Percentiles rank a stretch among this genome's conserved stretches.
These are phyloP conservation scores for Lithophane semibrunnea DNA, from an alignment of 2,888 invertebrate genomes.

Conservation along the genomic window DNA sequence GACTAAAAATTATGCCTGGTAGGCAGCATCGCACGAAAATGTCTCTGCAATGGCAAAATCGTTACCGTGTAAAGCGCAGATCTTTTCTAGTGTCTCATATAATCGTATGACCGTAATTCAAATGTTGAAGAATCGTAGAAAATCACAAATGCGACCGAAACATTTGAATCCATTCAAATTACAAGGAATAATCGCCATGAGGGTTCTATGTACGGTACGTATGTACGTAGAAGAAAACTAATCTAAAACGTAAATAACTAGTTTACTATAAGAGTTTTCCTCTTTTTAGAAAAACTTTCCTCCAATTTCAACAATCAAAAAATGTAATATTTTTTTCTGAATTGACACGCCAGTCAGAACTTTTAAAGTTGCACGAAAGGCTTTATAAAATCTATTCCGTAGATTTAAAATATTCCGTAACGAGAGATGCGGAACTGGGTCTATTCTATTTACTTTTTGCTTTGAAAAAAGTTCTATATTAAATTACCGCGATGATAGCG, in stretches of 20 bases:
- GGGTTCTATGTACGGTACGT: too few species aligned
- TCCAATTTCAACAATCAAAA: too few species aligned
- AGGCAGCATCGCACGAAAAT: not conserved
- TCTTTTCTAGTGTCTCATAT: not conserved
- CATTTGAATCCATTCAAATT: not conserved
- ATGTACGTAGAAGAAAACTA: too few species aligned
- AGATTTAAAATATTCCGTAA: constrained; percentile 44
- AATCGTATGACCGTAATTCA: too few species aligned
- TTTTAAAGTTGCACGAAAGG: constrained; percentile 56
- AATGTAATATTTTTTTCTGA: not conserved
- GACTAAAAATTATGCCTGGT: not conserved
- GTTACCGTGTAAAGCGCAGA: too few species aligned
- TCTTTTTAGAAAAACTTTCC: too few species aligned
- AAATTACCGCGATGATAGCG: constrained; percentile 62
- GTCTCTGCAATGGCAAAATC: not conserved
- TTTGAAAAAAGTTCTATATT: constrained; percentile 63
- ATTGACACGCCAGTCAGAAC: constrained; percentile 38
- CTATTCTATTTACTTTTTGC: constrained; percentile 55
- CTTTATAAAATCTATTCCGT: constrained; percentile 40
- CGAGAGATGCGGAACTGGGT: constrained; percentile 41
- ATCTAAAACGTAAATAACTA: too few species aligned
- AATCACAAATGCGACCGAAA: not conserved
- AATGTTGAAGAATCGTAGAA: not conserved
- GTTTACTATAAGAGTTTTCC: too few species aligned
- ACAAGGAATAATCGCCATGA: not conserved